Percentiles rank a stretch among this genome's conserved stretches.
Conservation (phyloP, 2,888 invertebrate genomes). For the Spilosoma lubricipeda region DNA sequence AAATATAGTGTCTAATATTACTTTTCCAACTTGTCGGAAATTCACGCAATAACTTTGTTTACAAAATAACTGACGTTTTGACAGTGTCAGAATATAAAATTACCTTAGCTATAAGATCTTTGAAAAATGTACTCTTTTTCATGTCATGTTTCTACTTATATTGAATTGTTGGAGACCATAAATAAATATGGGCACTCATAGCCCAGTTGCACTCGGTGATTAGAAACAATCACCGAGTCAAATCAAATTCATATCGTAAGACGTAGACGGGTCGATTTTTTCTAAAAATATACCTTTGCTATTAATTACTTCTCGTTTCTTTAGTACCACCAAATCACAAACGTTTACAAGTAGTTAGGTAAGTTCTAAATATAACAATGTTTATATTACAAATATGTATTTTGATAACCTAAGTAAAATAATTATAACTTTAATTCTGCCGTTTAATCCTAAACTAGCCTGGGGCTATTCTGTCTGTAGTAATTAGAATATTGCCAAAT, state of each 20-base stretch:
- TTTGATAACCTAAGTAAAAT: background rate
- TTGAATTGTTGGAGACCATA: background rate
- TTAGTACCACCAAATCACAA: background rate
- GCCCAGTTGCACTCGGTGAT: no score
- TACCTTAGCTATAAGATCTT: no score
- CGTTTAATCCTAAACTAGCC: background rate
- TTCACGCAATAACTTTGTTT: background rate
- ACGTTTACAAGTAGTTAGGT: background rate
- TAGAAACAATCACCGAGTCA: no score
- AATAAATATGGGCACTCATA: no score
- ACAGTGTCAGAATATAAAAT: conserved; percentile 2
- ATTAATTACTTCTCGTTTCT: background rate
- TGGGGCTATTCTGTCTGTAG: background rate
- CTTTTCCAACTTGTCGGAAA: background rate
- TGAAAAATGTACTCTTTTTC: background rate
- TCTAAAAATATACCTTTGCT: background rate
- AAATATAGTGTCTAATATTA: background rate
- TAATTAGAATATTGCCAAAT: background rate
- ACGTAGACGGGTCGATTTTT: no score
- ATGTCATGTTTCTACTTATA: background rate
- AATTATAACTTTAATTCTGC: background rate
- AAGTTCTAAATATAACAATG: background rate
- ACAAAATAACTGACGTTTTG: conserved; percentile 2
- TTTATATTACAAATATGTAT: background rate
- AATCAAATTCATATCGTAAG: no score